Conservation (phyloP, 2,888 invertebrate genomes). For the Hypena proboscidalis region DNA sequence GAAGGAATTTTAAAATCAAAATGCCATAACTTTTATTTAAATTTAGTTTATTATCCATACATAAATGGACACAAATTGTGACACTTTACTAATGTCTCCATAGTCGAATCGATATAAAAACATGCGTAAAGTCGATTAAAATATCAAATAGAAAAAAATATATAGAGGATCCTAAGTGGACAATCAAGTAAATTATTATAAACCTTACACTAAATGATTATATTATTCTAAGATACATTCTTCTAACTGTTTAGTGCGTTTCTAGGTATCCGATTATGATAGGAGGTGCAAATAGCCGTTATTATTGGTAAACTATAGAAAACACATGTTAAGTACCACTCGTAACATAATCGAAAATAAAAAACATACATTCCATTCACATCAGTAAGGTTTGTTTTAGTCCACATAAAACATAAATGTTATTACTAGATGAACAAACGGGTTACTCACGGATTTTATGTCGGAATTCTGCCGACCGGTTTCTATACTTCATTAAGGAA, state of each 20-base stretch:
- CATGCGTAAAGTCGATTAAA: constrained; percentile 70
- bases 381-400: constrained; percentile 27
- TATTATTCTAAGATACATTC: constrained; percentile 62
- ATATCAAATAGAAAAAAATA: constrained; percentile 76
- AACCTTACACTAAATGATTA: constrained; percentile 69
- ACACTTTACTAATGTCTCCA: constrained; percentile 74
- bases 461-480: no score
- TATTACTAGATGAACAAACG: no score
- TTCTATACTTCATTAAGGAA: no score
- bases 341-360: constrained; percentile 27
- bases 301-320: constrained; percentile 31
- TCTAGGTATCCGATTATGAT: constrained; percentile 51
- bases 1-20: constrained; percentile 34
- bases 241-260: constrained; percentile 53
- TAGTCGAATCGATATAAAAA: constrained; percentile 65
- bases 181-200: constrained; percentile 68
- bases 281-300: constrained; percentile 50
- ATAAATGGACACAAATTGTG: constrained; percentile 74
- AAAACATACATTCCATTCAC: constrained; percentile 27
- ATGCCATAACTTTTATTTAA: constrained; percentile 53
- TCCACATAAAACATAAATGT: constrained; percentile 41
- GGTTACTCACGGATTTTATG: no score
- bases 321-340: constrained; percentile 32
- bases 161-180: constrained; percentile 69
- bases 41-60: constrained; percentile 79